A percentile compares a stretch with the other conserved stretches of the same genome.
Conservation (phyloP, 2,113 vertebrate species). For the Poeciliopsis retropinna region DNA sequence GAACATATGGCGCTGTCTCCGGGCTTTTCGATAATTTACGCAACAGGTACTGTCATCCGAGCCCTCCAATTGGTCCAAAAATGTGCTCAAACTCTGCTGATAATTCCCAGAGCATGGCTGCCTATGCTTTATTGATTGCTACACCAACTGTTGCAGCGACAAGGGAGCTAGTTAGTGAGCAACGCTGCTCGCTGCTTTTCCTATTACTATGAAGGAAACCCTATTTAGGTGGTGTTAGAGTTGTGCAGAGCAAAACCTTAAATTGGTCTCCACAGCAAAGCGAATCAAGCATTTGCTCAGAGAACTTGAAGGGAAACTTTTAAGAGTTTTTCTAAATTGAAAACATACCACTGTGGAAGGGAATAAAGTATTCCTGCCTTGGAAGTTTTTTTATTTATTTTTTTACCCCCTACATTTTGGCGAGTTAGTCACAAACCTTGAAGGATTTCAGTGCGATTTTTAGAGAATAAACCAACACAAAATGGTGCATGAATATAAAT, state of each 20-base stretch:
- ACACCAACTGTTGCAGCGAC: constrained; percentile 62
- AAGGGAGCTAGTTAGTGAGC: constrained; percentile 74
- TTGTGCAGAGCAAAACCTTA: constrained; percentile 18
- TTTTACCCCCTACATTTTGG: no score
- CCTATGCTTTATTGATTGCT: constrained; percentile 66
- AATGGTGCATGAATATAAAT: not conserved
- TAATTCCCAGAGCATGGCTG: constrained; percentile 54
- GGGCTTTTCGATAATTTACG: constrained; percentile 54
- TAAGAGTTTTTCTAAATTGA: not conserved
- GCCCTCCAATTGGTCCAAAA: constrained; percentile 57
- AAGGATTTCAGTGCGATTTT: not conserved
- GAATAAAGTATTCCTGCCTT: not conserved
- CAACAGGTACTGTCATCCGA: constrained; percentile 58
- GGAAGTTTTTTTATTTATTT: not conserved
- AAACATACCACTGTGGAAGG: not conserved
- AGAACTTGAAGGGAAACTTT: not conserved
- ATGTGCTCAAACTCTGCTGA: constrained; percentile 34
- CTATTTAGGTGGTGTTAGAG: constrained; percentile 17
- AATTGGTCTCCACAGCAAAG: constrained; percentile 6
- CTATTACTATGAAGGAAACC: constrained; percentile 31
- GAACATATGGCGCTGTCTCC: constrained; percentile 48
- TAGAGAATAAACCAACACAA: not conserved
- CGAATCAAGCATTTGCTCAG: constrained; percentile 2
- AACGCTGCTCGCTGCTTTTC: constrained; percentile 7
- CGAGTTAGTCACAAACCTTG: not conserved